phyloP scores from a whole-genome alignment of 2,888 invertebrate species.

The Idaea dimidiata region DNA sequence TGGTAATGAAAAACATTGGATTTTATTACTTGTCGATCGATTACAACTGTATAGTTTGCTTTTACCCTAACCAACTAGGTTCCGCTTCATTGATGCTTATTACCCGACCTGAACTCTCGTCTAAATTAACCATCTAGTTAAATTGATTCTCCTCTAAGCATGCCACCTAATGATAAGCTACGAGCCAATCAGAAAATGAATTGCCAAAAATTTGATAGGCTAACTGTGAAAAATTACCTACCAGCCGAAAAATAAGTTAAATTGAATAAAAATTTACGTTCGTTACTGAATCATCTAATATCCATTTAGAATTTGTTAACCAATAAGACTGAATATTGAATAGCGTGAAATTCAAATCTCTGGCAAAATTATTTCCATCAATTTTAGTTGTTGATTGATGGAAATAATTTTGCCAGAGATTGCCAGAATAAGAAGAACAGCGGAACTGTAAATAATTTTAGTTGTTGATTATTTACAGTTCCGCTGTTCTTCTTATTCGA shows the following conservation, averaged over 20 bases:
- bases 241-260: neutral
- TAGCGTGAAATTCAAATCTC: neutral
- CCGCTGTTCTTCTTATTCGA: neutral
- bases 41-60: neutral
- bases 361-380: neutral
- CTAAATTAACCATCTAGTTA: slow-evolving; percentile 21
- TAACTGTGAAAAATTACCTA: neutral
- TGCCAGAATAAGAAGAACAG: neutral
- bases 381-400: too few species aligned
- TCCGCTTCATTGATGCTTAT: slow-evolving; percentile 29
- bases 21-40: neutral
- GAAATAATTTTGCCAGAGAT: too few species aligned
- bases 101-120: slow-evolving; percentile 19
- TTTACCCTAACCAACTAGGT: slow-evolving; percentile 19
- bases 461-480: neutral
- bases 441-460: neutral
- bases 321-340: neutral
- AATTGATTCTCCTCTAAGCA: slow-evolving; percentile 21
- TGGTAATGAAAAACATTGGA: too few species aligned
- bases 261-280: neutral
- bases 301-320: neutral
- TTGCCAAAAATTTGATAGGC: slow-evolving; percentile 46
- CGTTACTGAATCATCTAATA: neutral
- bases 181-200: slow-evolving; percentile 37
- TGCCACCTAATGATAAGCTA: slow-evolving; percentile 20